These are phyloP conservation scores for Cryptoblepharus egeriae DNA, from an alignment of 2,797 vertebrate species.

Conservation along the genomic window DNA sequence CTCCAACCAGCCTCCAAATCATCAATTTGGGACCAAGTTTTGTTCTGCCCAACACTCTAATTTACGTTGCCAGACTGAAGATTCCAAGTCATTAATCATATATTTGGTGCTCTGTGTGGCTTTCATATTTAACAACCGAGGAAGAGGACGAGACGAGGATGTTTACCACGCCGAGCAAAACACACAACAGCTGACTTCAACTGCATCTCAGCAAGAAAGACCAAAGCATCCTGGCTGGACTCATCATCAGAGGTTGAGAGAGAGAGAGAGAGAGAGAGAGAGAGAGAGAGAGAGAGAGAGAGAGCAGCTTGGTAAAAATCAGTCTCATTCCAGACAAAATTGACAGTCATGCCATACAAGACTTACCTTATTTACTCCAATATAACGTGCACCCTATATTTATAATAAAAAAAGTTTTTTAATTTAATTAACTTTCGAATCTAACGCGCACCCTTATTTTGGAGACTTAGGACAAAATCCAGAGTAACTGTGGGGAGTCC, in stretches of 20 bases:
- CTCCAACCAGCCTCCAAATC: slow-evolving; percentile 19
- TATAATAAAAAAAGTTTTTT: too few species aligned
- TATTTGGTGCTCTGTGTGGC: slow-evolving; percentile 19
- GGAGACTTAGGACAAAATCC: too few species aligned
- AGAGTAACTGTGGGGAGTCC: too few species aligned
- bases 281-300: too few species aligned
- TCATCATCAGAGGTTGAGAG: neutral
- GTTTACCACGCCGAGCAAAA: neutral
- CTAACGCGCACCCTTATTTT: too few species aligned
- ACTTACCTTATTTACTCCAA: too few species aligned
- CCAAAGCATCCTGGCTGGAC: neutral
- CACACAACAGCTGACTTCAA: neutral
- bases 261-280: too few species aligned
- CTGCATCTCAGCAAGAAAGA: neutral
- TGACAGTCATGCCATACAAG: neutral
- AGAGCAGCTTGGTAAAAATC: neutral
- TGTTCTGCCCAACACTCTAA: slow-evolving; percentile 26
- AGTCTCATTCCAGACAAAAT: neutral
- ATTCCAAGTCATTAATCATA: slow-evolving; percentile 35
- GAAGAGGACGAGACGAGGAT: neutral
- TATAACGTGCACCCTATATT: too few species aligned
- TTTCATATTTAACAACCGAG: slow-evolving; percentile 3
- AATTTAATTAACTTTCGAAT: too few species aligned
- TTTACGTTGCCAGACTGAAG: slow-evolving; percentile 26
- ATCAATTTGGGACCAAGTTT: slow-evolving; percentile 29